phyloP scores from a whole-genome alignment of 2,888 invertebrate genomes.

The Leptopterna dolabrata region DNA sequence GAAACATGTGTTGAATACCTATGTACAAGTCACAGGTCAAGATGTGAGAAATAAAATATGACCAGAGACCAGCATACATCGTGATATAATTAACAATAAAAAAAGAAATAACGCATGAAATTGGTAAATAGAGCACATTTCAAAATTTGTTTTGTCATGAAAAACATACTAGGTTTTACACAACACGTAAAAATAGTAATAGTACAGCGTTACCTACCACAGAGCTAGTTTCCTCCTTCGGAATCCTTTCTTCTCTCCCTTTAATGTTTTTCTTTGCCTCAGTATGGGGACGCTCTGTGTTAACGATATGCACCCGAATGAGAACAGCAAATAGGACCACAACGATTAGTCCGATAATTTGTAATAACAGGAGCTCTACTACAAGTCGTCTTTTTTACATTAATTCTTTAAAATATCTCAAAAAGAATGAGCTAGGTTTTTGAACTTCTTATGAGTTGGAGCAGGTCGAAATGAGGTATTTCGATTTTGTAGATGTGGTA shows the following conservation, averaged over 20 bases:
- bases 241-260: background rate
- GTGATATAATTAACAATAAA: background rate
- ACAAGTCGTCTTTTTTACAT: background rate
- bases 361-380: background rate
- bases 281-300: background rate
- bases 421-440: background rate
- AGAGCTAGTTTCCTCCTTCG: slow-evolving; percentile 44
- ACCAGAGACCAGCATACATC: background rate
- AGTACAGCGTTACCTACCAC: slow-evolving; percentile 52
- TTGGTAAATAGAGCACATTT: slow-evolving; percentile 12
- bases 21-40: background rate
- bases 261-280: background rate
- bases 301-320: slow-evolving; percentile 9
- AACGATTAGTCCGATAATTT: background rate
- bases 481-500: background rate
- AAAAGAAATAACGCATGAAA: background rate
- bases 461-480: background rate
- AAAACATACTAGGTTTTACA: slow-evolving; percentile 42
- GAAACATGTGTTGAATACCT: background rate
- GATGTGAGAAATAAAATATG: background rate
- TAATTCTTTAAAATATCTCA: background rate
- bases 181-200: slow-evolving; percentile 54
- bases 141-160: slow-evolving; percentile 1
- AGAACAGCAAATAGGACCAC: background rate
- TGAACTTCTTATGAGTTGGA: background rate